Percentiles rank a stretch among this genome's conserved stretches.
Conservation (phyloP, 2,113 vertebrate genomes). For the Cyprinodon tularosa region DNA sequence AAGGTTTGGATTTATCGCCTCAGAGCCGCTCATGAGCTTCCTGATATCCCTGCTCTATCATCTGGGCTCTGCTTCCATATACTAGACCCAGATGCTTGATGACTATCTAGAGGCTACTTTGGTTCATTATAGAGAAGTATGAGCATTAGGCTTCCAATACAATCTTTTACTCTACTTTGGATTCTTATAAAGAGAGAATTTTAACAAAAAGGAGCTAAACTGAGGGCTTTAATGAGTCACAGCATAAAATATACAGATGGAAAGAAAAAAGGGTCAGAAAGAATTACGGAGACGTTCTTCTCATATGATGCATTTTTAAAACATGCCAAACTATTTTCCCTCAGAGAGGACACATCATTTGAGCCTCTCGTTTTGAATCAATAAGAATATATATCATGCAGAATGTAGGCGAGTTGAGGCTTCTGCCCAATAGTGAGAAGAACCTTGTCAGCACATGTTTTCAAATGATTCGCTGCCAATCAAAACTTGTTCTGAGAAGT, state of each 20-base stretch:
- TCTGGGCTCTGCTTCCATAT: neutral
- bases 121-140: neutral
- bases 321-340: neutral
- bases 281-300: neutral
- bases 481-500: neutral
- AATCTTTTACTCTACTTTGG: neutral
- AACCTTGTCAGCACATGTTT: neutral
- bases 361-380: neutral
- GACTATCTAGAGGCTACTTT: neutral
- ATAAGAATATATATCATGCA: conserved; percentile 9
- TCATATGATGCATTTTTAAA: neutral
- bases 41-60: neutral
- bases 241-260: neutral
- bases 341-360: neutral
- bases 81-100: neutral
- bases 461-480: neutral
- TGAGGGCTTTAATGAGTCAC: neutral
- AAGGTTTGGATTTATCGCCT: neutral
- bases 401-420: neutral
- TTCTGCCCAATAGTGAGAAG: conserved; percentile 1
- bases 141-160: neutral
- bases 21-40: neutral
- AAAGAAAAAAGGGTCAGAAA: neutral
- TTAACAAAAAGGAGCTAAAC: neutral
- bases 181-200: neutral